phyloP scores from a whole-genome alignment of 1,140 invertebrate genomes.

The Megathymus violae region DNA sequence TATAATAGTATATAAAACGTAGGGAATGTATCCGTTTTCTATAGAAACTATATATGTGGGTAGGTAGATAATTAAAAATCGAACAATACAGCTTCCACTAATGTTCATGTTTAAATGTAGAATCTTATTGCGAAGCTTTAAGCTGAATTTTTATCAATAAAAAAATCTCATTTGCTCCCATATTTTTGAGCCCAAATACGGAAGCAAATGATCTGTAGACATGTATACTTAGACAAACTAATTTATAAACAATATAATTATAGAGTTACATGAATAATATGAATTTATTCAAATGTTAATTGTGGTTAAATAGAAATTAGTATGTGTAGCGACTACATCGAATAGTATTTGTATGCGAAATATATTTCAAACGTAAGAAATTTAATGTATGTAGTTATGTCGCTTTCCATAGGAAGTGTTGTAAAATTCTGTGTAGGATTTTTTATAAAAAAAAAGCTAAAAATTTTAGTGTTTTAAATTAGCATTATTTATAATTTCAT shows the following conservation, averaged over 20 bases:
- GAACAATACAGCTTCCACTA: no score
- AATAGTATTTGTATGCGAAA: conserved; percentile 17
- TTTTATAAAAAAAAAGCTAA: conserved; percentile 22
- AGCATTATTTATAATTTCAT: background rate
- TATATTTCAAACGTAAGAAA: background rate
- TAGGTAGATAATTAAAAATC: background rate
- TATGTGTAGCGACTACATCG: conserved; percentile 11
- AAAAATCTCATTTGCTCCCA: conserved; percentile 45
- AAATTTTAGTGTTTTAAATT: background rate
- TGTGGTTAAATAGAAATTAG: background rate
- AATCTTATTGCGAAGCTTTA: conserved; percentile 10
- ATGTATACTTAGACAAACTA: background rate
- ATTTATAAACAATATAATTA: conserved; percentile 10
- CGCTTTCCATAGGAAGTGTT: conserved; percentile 5
- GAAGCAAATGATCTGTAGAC: conserved; percentile 37
- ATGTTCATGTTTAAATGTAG: no score
- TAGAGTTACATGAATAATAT: background rate
- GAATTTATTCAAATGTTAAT: background rate
- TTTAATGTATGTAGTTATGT: background rate
- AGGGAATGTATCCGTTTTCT: no score
- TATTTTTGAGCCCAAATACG: conserved; percentile 67
- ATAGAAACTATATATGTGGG: conserved; percentile 4
- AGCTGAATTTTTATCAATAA: conserved; percentile 1
- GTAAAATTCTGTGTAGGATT: background rate
- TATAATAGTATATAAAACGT: no score